Base-by-base conservation (phyloP, 2,113 vertebrate species). In the Bucco capensis region DNA sequence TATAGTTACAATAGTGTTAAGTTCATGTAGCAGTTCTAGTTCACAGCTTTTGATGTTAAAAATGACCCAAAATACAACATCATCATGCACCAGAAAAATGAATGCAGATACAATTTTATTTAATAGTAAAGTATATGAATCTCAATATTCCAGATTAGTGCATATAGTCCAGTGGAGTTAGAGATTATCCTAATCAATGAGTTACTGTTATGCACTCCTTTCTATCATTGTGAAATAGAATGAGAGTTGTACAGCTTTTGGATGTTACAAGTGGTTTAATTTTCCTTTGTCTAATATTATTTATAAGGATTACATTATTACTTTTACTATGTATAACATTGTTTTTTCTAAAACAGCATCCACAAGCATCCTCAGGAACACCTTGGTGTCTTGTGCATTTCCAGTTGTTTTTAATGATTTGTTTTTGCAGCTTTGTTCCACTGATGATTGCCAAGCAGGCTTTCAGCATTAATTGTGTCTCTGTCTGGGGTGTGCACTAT, bases 381-480 rank as follows among this genome's bases (percentile, higher is more conserved):
- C 54, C 67, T 60, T 57, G 53, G 58, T 88, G 23, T 57, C 72
- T 89, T 80, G 80, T 93, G 54, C 5, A 1, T 38, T 77, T 62
- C 69, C 86, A 94, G 0, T 79, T 93, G 70, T 83, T 71, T 89
- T 86, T 92, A 96, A 92, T 88, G 69, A 77, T 93, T 94, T 95
- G 30, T 65, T 89, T 94, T 54, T 88, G 53, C 62, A 64, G 50
- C 73, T 96, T 86, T 50, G 22, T 80, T 94, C 77, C 3, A 21
- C 60, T 78, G 71, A 42, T 49, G 73, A 44, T 53, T 70, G 83
- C 90, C 89, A 87, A 84, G 65, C 49, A 73, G 67, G 53, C 87
- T 96, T 94, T 95, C 76, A 89, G 53, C 50, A 56, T 76, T 94
- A 94, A 85, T 85, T 84, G 37, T 77, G 16, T 92, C 58, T 88